Base-by-base conservation (phyloP, 2,797 vertebrate genomes). In the Enteromius afrohamiltoni region DNA sequence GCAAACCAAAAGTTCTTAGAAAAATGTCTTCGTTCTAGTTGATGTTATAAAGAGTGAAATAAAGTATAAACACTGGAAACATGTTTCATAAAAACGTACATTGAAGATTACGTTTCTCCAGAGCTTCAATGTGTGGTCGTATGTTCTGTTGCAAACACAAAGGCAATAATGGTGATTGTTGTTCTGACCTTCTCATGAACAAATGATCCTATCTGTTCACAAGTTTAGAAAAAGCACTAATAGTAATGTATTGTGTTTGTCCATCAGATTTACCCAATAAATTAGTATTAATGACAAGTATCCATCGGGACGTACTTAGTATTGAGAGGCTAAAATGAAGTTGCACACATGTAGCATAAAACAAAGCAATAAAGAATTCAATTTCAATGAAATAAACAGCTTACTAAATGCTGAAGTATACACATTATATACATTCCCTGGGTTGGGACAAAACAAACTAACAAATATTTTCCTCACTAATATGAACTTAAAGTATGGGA, bases 91-190 rank as follows among this genome's bases (percentile, higher is more conserved):
- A 91, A 87, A 82, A 86, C 31, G 86, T 91, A 92, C 89, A 91
- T 89, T 91, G 89, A 92, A 86, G 91, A 90, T 91, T 91, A 86
- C 88, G 90, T 91, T 90, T 92, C 91, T 91, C 93, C 93, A 92
- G 92, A 91, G 90, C 89, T 91, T 94, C 88, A 91, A 91, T 90
- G 92, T 90, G 92, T 92, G 89, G 87, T 91, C 86, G 89, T 85
- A 94, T 91, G 92, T 91, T 94, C 93, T 91, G 89, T 92, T 95
- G 93, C 90, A 92, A 94, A 95, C 93, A 94, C 92, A 96, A 95
- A 95, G 94, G 94, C 95, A 94, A 94, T 95, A 95, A 93, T 86
- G 93, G 94, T 95, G 94, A 95, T 94, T 90, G 91, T 93, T 92
- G 90, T 93, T 92, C 91, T 90, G 90, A 86, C 80, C 64, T 83